Percentiles rank a stretch among this genome's conserved stretches.
phyloP scores from a whole-genome alignment of 2,888 invertebrate genomes.

The Cheilosia urbana region DNA sequence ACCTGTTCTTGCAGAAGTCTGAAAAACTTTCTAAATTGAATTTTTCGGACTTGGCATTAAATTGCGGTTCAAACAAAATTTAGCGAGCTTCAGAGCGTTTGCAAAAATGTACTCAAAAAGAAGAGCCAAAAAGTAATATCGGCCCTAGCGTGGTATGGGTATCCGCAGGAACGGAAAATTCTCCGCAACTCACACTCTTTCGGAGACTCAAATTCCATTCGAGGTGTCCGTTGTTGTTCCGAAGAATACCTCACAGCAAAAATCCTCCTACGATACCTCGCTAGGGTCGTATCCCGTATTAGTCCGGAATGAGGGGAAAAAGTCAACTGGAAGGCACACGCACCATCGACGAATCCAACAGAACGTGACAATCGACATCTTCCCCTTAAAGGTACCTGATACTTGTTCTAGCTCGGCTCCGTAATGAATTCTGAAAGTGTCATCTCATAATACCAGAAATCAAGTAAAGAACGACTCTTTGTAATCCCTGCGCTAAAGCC shows the following conservation, averaged over 20 bases:
- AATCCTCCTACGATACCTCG: too few species aligned
- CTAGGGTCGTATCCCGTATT: too few species aligned
- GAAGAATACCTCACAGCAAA: too few species aligned
- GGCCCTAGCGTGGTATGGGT: too few species aligned
- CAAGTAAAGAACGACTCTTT: neutral
- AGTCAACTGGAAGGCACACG: neutral
- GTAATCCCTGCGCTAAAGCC: neutral
- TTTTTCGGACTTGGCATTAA: too few species aligned
- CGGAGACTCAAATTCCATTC: too few species aligned
- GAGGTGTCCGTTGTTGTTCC: too few species aligned
- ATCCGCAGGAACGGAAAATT: too few species aligned
- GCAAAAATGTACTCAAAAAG: neutral
- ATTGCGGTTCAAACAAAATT: neutral
- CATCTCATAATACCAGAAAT: neutral
- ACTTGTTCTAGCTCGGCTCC: neutral
- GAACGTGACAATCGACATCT: neutral
- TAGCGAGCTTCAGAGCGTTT: neutral
- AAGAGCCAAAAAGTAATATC: neutral
- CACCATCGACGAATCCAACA: neutral
- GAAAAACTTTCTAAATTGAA: too few species aligned
- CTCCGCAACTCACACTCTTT: too few species aligned
- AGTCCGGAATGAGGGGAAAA: neutral
- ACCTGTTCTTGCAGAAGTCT: neutral
- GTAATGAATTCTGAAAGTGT: neutral
- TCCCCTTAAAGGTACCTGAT: neutral